phyloP scores from a whole-genome alignment of 2,797 vertebrate genomes.

The Coluber constrictor region DNA sequence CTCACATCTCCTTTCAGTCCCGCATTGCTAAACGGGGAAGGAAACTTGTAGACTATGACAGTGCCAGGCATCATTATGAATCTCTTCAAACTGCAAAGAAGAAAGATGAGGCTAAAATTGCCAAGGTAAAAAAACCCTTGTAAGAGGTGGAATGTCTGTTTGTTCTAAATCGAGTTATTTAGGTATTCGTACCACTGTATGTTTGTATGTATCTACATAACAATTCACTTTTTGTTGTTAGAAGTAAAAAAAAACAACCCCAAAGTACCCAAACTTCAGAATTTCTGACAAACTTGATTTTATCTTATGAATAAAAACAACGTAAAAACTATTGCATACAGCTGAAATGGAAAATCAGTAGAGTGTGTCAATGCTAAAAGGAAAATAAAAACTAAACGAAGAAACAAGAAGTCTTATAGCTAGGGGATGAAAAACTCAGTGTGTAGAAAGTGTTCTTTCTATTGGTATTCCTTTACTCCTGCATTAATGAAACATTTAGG shows the following conservation, averaged over 20 bases:
- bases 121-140: conserved; percentile 75
- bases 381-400: background rate
- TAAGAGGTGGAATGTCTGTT: background rate
- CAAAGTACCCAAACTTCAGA: background rate
- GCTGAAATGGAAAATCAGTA: background rate
- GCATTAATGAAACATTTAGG: background rate
- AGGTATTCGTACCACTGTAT: background rate
- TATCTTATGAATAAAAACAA: background rate
- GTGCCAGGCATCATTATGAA: conserved; percentile 92
- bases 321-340: background rate
- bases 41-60: conserved; percentile 95
- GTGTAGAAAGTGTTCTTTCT: background rate
- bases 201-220: background rate
- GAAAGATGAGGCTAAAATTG: conserved; percentile 87
- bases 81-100: conserved; percentile 92
- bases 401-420: background rate
- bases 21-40: conserved; percentile 95
- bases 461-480: background rate
- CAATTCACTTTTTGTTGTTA: background rate
- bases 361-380: background rate
- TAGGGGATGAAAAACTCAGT: background rate
- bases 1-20: conserved; percentile 62
- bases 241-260: background rate
- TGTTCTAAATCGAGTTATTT: background rate
- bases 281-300: background rate